These are phyloP conservation scores for Megamerina dolium DNA, from an alignment of 2,888 invertebrate genomes.

Conservation along the genomic window DNA sequence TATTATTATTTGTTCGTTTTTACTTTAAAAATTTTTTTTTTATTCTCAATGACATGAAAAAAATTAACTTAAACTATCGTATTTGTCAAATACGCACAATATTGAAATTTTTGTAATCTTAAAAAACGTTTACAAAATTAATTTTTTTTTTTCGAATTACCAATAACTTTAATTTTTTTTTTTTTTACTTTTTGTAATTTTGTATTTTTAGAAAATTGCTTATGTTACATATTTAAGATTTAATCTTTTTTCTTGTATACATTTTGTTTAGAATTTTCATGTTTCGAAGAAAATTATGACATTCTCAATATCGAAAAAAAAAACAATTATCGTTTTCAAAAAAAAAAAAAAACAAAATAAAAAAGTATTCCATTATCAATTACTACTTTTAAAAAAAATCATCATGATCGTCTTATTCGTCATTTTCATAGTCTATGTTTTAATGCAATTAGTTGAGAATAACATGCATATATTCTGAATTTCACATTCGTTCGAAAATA, in stretches of 20 bases:
- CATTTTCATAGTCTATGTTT: too few species aligned
- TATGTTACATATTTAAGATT: too few species aligned
- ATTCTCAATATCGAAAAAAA: background rate
- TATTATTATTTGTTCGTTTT: conserved; percentile 5
- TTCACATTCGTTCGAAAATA: too few species aligned
- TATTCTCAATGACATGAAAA: background rate
- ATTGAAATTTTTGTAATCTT: too few species aligned
- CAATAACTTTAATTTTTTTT: background rate
- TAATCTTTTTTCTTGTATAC: conserved; percentile 20
- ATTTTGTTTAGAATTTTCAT: conserved; percentile 12
- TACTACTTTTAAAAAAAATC: background rate
- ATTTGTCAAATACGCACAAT: too few species aligned
- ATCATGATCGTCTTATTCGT: too few species aligned
- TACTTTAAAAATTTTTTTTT: conserved; percentile 1
- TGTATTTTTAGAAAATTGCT: conserved; percentile 15
- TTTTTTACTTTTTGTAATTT: conserved; percentile 5
- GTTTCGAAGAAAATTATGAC: background rate
- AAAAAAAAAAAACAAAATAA: background rate
- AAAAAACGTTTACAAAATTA: too few species aligned
- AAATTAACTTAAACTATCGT: too few species aligned
- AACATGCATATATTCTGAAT: too few species aligned
- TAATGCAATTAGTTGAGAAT: too few species aligned
- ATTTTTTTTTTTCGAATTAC: too few species aligned
- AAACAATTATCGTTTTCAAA: background rate
- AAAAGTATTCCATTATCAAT: background rate